Conservation (phyloP, 92 coral and sea anemone species). For the Anthopleura xanthogrammica region DNA sequence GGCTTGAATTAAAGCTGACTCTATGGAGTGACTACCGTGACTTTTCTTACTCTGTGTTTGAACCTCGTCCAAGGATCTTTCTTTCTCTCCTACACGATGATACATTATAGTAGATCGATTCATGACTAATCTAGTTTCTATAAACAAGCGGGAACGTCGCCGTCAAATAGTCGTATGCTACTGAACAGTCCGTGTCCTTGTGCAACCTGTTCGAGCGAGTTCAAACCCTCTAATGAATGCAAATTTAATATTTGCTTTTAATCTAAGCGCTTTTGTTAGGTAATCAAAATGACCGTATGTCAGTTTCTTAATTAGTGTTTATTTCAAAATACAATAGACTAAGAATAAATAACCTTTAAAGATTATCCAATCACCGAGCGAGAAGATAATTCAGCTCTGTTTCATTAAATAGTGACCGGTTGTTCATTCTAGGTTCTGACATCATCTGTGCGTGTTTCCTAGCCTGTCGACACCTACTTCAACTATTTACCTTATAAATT, state of each 20-base stretch:
- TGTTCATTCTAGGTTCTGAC: slow-evolving; percentile 13
- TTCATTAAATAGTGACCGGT: slow-evolving; percentile 58
- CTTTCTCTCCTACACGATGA: slow-evolving; percentile 17
- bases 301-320: slow-evolving; percentile 99
- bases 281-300: slow-evolving; percentile 98
- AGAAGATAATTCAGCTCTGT: slow-evolving; percentile 70
- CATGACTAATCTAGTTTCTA: slow-evolving; percentile 5
- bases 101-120: slow-evolving; percentile 38
- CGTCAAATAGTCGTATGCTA: not conserved
- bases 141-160: not conserved
- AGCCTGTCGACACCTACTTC: slow-evolving; percentile 29
- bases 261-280: slow-evolving; percentile 81
- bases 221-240: slow-evolving; percentile 70
- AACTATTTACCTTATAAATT: slow-evolving; percentile 28
- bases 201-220: slow-evolving; percentile 40
- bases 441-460: slow-evolving; percentile 23
- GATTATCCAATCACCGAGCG: slow-evolving; percentile 69
- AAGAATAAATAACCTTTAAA: slow-evolving; percentile 81
- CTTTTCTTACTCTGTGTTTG: slow-evolving; percentile 12
- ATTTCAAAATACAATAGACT: slow-evolving; percentile 83
- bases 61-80: not conserved
- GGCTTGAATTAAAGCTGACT: slow-evolving; percentile 85
- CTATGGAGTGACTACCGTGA: slow-evolving; percentile 75
- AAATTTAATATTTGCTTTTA: slow-evolving; percentile 88
- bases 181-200: slow-evolving; percentile 20